Percentiles rank a stretch among this genome's conserved stretches.
Evolutionary conservation across 2,888 invertebrate genomes (phyloP).

Genomic region (Junonia oenone): DNA sequence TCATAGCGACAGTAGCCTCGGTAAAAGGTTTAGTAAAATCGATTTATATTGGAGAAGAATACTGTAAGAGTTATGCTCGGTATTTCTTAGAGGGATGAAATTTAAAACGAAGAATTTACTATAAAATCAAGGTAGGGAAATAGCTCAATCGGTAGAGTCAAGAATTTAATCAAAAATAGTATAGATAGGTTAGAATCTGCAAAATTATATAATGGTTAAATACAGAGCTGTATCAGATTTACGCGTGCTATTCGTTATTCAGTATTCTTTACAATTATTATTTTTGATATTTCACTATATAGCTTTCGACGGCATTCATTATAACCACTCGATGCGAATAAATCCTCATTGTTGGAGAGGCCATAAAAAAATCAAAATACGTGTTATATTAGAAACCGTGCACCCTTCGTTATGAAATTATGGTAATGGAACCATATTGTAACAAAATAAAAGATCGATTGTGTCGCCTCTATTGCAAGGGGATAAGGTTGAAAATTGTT

Average conservation of each 20-base stretch:
- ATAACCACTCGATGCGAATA: constrained; percentile 44
- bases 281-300: background rate
- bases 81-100: background rate
- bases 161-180: too few relatives aligned
- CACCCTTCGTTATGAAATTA: constrained; percentile 72
- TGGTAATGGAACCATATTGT: constrained; percentile 48
- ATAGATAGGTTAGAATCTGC: too few relatives aligned
- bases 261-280: background rate
- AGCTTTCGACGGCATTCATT: constrained; percentile 2
- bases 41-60: background rate
- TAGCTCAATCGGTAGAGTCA: too few relatives aligned
- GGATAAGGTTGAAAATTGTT: constrained; percentile 28
- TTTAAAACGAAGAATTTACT: too few relatives aligned
- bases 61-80: background rate
- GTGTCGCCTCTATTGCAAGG: constrained; percentile 26
- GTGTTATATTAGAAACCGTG: constrained; percentile 63
- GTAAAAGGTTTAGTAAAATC: background rate
- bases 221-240: too few relatives aligned
- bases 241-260: too few relatives aligned
- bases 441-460: constrained; percentile 14
- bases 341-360: constrained; percentile 44
- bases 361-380: constrained; percentile 63
- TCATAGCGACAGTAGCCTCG: background rate
- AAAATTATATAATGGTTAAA: too few relatives aligned
- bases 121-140: too few relatives aligned